phyloP scores from a whole-genome alignment of 2,797 vertebrate species.

The Echiichthys vipera region DNA sequence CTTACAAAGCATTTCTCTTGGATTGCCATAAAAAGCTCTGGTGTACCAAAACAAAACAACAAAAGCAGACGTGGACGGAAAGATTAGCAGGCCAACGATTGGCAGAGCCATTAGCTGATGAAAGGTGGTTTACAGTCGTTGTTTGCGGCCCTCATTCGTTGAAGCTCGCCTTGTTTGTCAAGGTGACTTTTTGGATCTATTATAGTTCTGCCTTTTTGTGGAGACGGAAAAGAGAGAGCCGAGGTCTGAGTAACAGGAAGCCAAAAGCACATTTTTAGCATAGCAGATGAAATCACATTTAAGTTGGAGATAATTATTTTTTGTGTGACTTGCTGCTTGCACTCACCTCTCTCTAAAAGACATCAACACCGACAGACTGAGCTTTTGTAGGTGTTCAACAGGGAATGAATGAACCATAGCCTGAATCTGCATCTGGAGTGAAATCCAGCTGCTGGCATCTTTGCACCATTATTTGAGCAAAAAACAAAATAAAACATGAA shows the following conservation, averaged over 20 bases:
- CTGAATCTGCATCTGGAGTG: neutral
- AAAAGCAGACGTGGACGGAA: conserved; percentile 24
- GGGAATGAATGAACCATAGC: neutral
- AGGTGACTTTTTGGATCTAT: conserved; percentile 21
- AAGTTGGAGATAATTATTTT: neutral
- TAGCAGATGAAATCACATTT: conserved; percentile 16
- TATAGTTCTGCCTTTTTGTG: neutral
- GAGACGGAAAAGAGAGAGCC: neutral
- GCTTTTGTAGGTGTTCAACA: neutral
- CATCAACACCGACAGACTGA: neutral
- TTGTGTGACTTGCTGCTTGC: neutral
- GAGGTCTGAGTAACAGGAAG: neutral
- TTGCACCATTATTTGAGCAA: neutral
- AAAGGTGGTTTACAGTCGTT: conserved; percentile 16
- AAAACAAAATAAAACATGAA: fast-evolving
- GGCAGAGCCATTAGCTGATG: conserved; percentile 61
- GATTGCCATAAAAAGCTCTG: conserved; percentile 29
- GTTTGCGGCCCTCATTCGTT: conserved; percentile 14
- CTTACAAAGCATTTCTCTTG: conserved; percentile 39
- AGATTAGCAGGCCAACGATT: conserved; percentile 27
- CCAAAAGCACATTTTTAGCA: neutral
- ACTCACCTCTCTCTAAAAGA: neutral
- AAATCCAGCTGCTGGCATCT: neutral
- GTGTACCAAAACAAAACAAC: conserved; percentile 14
- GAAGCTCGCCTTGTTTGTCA: conserved; percentile 24